Base-by-base conservation (phyloP, 2,113 vertebrate species). In the Lamprotornis superbus region DNA sequence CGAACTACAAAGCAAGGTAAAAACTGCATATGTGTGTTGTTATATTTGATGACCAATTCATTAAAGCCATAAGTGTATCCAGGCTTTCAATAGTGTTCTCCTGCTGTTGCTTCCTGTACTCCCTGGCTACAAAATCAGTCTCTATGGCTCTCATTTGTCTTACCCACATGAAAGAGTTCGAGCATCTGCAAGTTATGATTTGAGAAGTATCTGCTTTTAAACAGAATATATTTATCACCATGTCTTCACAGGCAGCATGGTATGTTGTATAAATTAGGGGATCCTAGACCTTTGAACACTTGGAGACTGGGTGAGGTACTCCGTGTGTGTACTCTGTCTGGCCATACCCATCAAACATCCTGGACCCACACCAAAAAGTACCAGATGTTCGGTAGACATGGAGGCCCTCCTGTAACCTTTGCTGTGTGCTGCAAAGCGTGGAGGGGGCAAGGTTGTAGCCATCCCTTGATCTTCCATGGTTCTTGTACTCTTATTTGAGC, bases 101-200 rank as follows among this genome's bases (percentile, higher is more conserved):
- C 97, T 97, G 96, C 97, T 83, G 46, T 90, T 95, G 93, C 97
- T 98, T 98, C 96, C 97, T 97, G 96, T 97, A 96, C 96, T 97
- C 94, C 75, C 95, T 96, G 97, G 97, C 98, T 97, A 91, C 94
- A 24, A 52, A 97, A 96, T 97, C 97, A 95, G 96, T 96, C 92
- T 95, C 95, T 94, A 68, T 93, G 92, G 94, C 96, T 97, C 97
- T 97, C 96, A 89, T 98, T 98, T 97, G 95, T 98, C 97, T 98
- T 97, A 91, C 92, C 97, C 98, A 98, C 97, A 98, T 98, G 97
- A 98, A 98, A 98, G 98, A 85, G 95, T 96, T 73, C 1, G 52
- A 97, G 97, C 97, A 97, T 98, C 97, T 98, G 98, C 97, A 95
- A 98, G 96, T 97, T 97, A 98, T 97, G 97, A 97, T 97, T 98